These are phyloP conservation scores for Limnodromus scolopaceus DNA, from an alignment of 2,797 vertebrate genomes.

Conservation along the genomic window DNA sequence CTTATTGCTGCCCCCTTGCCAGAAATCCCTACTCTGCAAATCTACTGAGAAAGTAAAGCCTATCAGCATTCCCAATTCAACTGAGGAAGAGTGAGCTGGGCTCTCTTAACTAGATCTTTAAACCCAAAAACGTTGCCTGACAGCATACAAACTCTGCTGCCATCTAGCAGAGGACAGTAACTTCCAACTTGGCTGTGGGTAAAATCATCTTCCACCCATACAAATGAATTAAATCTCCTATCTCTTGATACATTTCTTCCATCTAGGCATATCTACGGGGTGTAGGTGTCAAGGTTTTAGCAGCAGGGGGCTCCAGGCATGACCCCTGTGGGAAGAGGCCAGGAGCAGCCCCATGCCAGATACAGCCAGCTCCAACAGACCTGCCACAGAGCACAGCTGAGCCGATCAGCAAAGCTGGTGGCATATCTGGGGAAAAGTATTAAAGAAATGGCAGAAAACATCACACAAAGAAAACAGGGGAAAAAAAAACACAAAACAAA, in stretches of 20 bases:
- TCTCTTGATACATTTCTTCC: neutral
- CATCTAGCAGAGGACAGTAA: neutral
- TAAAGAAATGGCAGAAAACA: neutral
- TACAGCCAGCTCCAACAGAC: neutral
- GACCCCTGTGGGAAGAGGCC: neutral
- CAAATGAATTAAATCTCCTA: neutral
- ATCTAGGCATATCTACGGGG: neutral
- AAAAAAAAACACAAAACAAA: neutral
- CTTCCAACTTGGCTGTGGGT: neutral
- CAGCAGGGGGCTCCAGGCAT: neutral
- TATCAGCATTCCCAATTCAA: neutral
- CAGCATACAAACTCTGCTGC: neutral
- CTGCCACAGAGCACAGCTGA: neutral
- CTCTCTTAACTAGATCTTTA: neutral
- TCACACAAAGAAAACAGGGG: neutral
- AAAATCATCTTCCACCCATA: neutral
- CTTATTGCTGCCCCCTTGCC: neutral
- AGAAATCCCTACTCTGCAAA: neutral
- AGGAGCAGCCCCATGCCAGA: neutral
- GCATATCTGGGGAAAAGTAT: neutral
- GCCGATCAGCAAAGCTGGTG: neutral
- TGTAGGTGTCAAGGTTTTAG: neutral
- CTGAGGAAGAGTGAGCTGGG: neutral
- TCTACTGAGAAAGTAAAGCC: neutral
- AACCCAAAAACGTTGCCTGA: neutral